These are phyloP conservation scores for Falco biarmicus DNA, from an alignment of 2,797 vertebrate species.

Conservation along the genomic window DNA sequence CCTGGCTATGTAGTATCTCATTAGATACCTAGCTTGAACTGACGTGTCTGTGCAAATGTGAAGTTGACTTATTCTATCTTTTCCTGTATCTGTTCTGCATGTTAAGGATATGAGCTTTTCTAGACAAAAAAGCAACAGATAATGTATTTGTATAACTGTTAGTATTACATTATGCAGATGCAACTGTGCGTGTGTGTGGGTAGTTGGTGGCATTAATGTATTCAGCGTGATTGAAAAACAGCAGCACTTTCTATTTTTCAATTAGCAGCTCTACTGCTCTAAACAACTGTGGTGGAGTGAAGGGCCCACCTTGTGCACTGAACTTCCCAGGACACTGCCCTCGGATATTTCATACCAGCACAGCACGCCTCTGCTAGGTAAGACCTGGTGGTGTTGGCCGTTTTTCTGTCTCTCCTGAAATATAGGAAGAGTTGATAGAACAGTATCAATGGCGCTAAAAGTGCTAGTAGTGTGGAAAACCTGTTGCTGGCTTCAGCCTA, in stretches of 20 bases:
- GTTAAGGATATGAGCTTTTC: background rate
- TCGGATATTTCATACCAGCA: slow-evolving; percentile 29
- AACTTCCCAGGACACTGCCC: background rate
- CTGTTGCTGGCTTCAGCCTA: background rate
- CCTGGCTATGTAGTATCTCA: background rate
- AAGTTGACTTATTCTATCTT: background rate
- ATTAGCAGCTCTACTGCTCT: slow-evolving; percentile 65
- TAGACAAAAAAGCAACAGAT: background rate
- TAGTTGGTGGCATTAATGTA: background rate
- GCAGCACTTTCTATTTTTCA: background rate
- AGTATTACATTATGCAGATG: background rate
- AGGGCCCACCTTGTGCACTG: slow-evolving; percentile 68
- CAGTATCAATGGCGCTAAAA: background rate
- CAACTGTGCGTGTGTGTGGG: background rate
- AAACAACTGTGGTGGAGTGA: slow-evolving; percentile 37
- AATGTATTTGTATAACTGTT: background rate
- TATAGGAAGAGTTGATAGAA: background rate
- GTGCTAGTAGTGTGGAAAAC: background rate
- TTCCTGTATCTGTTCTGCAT: background rate
- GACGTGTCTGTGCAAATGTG: background rate
- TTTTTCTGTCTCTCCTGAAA: background rate
- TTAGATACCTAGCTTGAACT: background rate
- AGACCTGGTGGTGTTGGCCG: slow-evolving; percentile 8
- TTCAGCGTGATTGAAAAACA: background rate
- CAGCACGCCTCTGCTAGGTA: slow-evolving; percentile 78